Evolutionary conservation across 92 coral and sea anemone genomes (phyloP), one percentile per base, ranked within the genome.

Genomic region (Actinernus sp.): DNA sequence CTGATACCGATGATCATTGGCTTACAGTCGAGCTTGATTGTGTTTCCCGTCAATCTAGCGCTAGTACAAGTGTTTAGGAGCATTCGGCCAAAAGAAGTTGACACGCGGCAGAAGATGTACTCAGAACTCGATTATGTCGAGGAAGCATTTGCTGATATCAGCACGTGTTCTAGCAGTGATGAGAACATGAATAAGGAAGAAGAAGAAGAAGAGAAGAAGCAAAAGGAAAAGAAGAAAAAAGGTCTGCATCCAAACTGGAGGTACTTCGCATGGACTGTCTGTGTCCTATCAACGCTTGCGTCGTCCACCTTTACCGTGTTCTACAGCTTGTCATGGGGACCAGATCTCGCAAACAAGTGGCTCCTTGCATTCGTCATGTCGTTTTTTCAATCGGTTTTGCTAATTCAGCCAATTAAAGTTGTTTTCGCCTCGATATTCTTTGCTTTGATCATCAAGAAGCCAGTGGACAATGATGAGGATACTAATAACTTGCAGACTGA

Each of bases 371-470:
- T 93, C 49, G 89, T 90, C 31, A 79, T 86, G 31, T 90, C 98
- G 1, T 93, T 93, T 68, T 71, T 86, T 48, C 97, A 93, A 63
- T 90, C 97, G 0, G 92, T 83, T 31, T 78, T 93, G 17, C 74
- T 93, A 31, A 85, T 93, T 14, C 98, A 93, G 73, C 98, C 98
- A 26, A 52, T 93, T 37, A 93, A 93, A 60, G 98, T 93, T 45
- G 58, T 90, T 1, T 16, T 82, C 34, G 74, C 73, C 13, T 86
- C 98, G 26, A 59, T 93, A 27, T 60, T 93, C 20, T 93, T 93
- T 60, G 93, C 98, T 6, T 47, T 90, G 53, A 61, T 90, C 17
- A 86, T 90, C 34, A 85, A 72, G 39, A 93, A 93, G 38, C 97
- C 98, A 0, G 72, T 71, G 7, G 97, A 86, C 31, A 58, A 72